A percentile compares a stretch with the other conserved stretches of the same genome.
phyloP scores from a whole-genome alignment of 2,113 vertebrate genomes.

The Proterorhinus semilunaris region DNA sequence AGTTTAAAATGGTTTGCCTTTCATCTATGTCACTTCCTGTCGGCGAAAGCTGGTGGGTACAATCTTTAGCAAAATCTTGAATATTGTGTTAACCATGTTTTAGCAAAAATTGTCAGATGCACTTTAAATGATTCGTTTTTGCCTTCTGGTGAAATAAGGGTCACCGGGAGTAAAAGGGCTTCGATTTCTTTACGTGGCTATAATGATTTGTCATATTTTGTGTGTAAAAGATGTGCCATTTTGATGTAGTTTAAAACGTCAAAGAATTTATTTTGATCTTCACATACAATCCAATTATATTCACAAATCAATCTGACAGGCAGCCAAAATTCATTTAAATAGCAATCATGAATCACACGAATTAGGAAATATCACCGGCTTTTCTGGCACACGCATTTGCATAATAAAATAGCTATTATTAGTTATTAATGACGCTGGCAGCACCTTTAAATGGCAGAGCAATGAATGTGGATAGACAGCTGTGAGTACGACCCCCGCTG shows the following conservation, averaged over 20 bases:
- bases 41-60: too few relatives aligned
- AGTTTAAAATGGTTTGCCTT: too few relatives aligned
- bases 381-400: neutral
- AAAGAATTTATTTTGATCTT: neutral
- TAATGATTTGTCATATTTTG: neutral
- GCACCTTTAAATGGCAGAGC: slow-evolving; percentile 11
- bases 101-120: too few relatives aligned
- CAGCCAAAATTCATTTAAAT: slow-evolving; percentile 3
- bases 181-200: neutral
- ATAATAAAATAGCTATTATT: slow-evolving; percentile 12
- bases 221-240: neutral
- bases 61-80: too few relatives aligned
- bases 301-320: slow-evolving; percentile 4
- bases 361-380: slow-evolving; percentile 3
- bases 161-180: neutral
- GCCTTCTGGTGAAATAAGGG: too few relatives aligned
- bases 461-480: slow-evolving; percentile 7
- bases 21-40: too few relatives aligned
- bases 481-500: slow-evolving; percentile 7
- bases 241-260: neutral
- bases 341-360: slow-evolving; percentile 1
- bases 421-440: slow-evolving; percentile 9
- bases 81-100: too few relatives aligned
- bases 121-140: too few relatives aligned
- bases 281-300: neutral